Percentiles rank a stretch among this genome's conserved stretches.
Evolutionary conservation across 2,888 invertebrate species (phyloP).

Genomic region (Drosophila heteroneura): DNA sequence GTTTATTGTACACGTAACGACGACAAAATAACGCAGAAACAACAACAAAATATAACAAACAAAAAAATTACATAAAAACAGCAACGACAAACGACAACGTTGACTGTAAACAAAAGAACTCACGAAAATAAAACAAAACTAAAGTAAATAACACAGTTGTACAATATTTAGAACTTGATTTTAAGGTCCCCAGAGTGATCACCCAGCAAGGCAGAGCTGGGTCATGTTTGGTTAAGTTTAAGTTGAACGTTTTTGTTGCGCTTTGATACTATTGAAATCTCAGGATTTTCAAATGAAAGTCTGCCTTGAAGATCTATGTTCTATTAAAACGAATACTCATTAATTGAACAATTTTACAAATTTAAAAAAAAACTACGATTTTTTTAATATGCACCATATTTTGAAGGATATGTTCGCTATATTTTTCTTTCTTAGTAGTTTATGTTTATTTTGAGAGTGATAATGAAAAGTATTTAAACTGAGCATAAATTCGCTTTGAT

Average conservation of each 20-base stretch:
- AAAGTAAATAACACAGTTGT: conserved; percentile 68
- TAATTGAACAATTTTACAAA: not conserved
- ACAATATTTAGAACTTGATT: conserved; percentile 12
- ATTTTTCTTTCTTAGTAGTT: not conserved
- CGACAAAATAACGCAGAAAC: conserved; percentile 57
- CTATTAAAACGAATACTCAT: not conserved
- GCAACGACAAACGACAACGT: conserved; percentile 45
- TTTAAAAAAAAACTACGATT: not conserved
- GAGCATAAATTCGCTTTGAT: not conserved
- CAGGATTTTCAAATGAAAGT: not conserved
- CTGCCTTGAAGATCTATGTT: too few species aligned
- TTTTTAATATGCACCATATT: not conserved
- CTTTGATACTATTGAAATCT: not conserved
- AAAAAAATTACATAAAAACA: conserved; percentile 65
- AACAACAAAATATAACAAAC: conserved; percentile 51
- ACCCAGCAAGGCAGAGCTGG: not conserved
- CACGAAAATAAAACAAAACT: conserved; percentile 56
- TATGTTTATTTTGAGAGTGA: not conserved
- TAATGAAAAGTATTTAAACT: not conserved
- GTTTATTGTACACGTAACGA: conserved; percentile 74
- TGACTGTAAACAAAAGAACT: conserved; percentile 71
- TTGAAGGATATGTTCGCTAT: not conserved
- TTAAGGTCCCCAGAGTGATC: not conserved
- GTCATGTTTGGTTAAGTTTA: not conserved
- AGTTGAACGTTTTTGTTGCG: not conserved